Conservation (phyloP, 2,113 vertebrate genomes). For the Coracopsis vasa region DNA sequence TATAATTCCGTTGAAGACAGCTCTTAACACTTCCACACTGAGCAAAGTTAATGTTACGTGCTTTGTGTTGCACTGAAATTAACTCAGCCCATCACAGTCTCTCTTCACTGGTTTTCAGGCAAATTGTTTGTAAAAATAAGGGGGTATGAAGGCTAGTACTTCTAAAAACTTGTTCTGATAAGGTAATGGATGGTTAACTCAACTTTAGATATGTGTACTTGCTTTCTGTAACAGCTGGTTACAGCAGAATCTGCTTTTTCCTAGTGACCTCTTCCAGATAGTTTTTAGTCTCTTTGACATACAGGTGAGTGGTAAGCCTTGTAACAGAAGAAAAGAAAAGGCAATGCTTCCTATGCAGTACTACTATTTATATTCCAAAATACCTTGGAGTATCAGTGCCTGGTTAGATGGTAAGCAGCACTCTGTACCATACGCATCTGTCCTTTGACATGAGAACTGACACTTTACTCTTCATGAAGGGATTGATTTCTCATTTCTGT, state of each 20-base stretch:
- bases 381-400: not conserved
- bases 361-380: not conserved
- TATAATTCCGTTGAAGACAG: not conserved
- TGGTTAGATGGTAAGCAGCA: not conserved
- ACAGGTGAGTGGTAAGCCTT: rapidly evolving
- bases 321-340: not conserved
- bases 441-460: not conserved
- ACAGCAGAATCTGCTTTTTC: not conserved
- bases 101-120: not conserved
- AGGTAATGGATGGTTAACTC: not conserved
- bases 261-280: not conserved
- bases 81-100: not conserved
- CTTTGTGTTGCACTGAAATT: not conserved
- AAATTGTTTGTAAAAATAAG: not conserved
- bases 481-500: not conserved
- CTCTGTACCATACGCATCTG: not conserved
- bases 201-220: not conserved
- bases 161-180: not conserved
- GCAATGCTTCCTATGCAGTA: not conserved
- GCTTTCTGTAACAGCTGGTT: not conserved
- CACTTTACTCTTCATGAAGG: not conserved
- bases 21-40: not conserved
- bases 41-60: not conserved
- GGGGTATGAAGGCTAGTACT: not conserved
- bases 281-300: not conserved